These are phyloP conservation scores for Trilocha varians DNA, from an alignment of 2,888 invertebrate species.

Conservation along the genomic window DNA sequence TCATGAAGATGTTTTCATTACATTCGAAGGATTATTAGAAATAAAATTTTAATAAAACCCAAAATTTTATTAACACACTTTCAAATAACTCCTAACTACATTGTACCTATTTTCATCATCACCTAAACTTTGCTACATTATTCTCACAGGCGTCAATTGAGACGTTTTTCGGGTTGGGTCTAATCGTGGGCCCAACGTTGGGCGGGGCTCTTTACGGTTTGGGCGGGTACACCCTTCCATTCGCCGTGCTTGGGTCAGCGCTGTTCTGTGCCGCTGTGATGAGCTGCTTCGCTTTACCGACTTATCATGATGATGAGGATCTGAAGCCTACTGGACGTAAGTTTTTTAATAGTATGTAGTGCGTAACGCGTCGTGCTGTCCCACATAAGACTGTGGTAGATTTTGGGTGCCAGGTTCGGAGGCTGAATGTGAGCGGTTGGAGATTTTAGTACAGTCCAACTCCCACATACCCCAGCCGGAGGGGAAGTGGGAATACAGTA, in stretches of 20 bases:
- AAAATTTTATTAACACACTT: too few relatives aligned
- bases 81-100: not conserved
- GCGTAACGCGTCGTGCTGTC: too few relatives aligned
- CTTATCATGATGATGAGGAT: conserved; percentile 71
- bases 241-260: conserved; percentile 83
- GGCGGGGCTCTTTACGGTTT: conserved; percentile 87
- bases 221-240: conserved; percentile 87
- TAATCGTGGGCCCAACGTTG: conserved; percentile 92
- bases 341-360: conserved; percentile 21
- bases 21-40: too few relatives aligned
- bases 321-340: conserved; percentile 75
- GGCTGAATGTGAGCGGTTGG: too few relatives aligned
- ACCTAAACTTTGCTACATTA: not conserved
- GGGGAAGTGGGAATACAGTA: too few relatives aligned
- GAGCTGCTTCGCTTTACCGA: conserved; percentile 82
- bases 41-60: too few relatives aligned
- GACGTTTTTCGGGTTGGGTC: conserved; percentile 89
- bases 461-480: too few relatives aligned
- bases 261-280: conserved; percentile 83
- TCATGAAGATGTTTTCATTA: too few relatives aligned
- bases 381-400: too few relatives aligned
- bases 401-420: too few relatives aligned
- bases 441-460: too few relatives aligned
- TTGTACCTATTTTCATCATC: conserved; percentile 1
- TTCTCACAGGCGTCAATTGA: conserved; percentile 80